These are phyloP conservation scores for Lasaia peninsularis DNA, from an alignment of 1,140 invertebrate genomes.

Conservation along the genomic window DNA sequence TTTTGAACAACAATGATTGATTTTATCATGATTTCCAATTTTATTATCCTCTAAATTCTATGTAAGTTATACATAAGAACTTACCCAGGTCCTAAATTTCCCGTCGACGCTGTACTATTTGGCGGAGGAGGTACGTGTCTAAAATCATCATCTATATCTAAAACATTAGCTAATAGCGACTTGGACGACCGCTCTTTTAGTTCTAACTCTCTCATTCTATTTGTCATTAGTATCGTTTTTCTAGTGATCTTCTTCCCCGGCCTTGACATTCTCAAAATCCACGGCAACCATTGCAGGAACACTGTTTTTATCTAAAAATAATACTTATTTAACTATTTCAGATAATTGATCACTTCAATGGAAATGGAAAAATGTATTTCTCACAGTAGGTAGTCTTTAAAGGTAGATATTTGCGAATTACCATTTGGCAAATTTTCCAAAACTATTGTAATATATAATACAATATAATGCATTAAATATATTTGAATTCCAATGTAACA, in stretches of 20 bases:
- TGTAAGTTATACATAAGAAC: background rate
- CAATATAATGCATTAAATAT: no score
- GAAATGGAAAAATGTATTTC: no score
- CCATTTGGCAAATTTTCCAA: no score
- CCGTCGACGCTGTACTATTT: constrained; percentile 77
- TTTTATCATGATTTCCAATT: no score
- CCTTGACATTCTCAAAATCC: constrained; percentile 94
- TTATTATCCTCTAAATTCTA: no score
- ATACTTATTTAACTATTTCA: background rate
- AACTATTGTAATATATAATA: no score
- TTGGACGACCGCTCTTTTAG: constrained; percentile 95
- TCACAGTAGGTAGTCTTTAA: no score
- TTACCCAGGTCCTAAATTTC: constrained; percentile 76
- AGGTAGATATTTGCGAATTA: no score
- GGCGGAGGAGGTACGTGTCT: constrained; percentile 79
- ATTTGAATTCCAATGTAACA: no score
- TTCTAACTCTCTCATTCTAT: constrained; percentile 93
- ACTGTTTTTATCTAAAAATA: constrained; percentile 89
- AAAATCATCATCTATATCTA: constrained; percentile 97
- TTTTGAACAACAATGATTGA: no score
- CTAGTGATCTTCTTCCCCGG: constrained; percentile 96
- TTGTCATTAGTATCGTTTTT: constrained; percentile 92
- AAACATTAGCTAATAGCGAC: constrained; percentile 93
- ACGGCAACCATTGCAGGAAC: constrained; percentile 97
- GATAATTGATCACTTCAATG: no score